A percentile compares a stretch with the other conserved stretches of the same genome.
Conservation (phyloP, 2,113 vertebrate species). For the Neodon shergylaensis region DNA sequence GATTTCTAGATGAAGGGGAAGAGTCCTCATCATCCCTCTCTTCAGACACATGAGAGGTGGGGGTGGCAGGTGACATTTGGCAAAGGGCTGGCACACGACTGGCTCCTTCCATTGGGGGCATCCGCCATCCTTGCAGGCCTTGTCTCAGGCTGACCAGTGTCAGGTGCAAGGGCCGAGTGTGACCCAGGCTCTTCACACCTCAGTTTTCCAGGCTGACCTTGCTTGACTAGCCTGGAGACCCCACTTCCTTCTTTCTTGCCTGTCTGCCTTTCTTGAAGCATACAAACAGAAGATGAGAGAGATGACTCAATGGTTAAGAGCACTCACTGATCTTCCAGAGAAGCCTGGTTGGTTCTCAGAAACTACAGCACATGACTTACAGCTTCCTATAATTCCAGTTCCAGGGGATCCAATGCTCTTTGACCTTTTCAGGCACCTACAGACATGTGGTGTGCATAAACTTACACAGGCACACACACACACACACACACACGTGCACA, state of each 20-base stretch:
- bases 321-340: not conserved
- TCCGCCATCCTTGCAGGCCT: not conserved
- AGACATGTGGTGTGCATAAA: not conserved
- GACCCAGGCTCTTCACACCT: not conserved
- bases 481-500: not conserved
- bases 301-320: not conserved
- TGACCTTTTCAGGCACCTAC: not conserved
- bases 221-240: not conserved
- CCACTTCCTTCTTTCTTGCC: constrained; percentile 24
- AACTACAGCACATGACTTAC: not conserved
- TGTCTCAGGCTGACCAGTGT: not conserved
- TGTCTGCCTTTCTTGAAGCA: not conserved
- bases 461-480: not conserved
- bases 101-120: not conserved
- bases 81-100: not conserved
- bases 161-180: not conserved
- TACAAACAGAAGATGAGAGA: not conserved
- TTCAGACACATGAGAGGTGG: not conserved
- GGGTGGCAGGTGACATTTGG: not conserved
- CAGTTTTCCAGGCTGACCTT: not conserved
- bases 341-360: not conserved
- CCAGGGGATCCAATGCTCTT: not conserved
- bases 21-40: not conserved
- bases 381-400: not conserved
- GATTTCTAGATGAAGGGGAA: not conserved